Evolutionary conservation across 2,113 vertebrate species (phyloP).

Genomic region (Ancistrus triradiatus): DNA sequence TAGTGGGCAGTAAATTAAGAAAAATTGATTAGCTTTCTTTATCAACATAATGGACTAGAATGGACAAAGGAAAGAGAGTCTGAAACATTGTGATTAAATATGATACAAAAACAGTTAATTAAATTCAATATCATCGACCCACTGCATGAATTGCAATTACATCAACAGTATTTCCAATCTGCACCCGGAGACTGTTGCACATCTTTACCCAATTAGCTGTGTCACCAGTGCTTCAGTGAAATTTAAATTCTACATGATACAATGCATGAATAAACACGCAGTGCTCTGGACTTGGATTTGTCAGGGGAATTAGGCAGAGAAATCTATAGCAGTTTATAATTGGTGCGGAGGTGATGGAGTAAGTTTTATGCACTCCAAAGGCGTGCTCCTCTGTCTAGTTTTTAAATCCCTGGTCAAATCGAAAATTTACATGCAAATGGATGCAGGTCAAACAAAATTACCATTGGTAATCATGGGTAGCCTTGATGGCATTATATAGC

Average conservation of each 20-base stretch:
- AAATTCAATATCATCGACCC: constrained; percentile 69
- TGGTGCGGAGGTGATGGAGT: constrained; percentile 67
- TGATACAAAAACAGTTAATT: constrained; percentile 64
- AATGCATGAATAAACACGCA: constrained; percentile 57
- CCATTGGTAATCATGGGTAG: constrained; percentile 55
- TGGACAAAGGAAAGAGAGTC: constrained; percentile 42
- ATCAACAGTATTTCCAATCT: constrained; percentile 71
- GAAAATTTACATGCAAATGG: constrained; percentile 71
- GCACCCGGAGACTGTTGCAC: constrained; percentile 60
- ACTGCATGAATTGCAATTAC: constrained; percentile 70
- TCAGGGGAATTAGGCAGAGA: constrained; percentile 60
- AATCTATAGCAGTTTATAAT: constrained; percentile 74
- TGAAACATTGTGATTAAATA: constrained; percentile 52
- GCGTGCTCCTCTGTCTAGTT: constrained; percentile 10
- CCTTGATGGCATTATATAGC: constrained; percentile 59
- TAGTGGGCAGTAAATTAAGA: constrained; percentile 58
- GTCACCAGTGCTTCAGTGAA: constrained; percentile 63
- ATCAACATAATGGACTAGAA: constrained; percentile 48
- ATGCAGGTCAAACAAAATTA: constrained; percentile 72
- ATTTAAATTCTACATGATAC: constrained; percentile 62
- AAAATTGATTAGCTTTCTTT: constrained; percentile 66
- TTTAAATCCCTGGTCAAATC: constrained; percentile 61
- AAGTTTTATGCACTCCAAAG: constrained; percentile 55
- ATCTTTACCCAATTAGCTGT: constrained; percentile 71
- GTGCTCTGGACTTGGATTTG: constrained; percentile 63